Evolutionary conservation across 1,140 invertebrate species (phyloP).

Genomic region (roundworm (Caenorhabditis elegans)): WBcel235 BX284606.5:154501-155000

Average conservation of each 20-base stretch:
- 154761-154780: background rate
- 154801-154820: background rate
- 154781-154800: background rate
- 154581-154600: too few species aligned
- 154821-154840: background rate
- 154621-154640: too few species aligned
- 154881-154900: background rate
- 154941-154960: background rate
- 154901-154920: background rate
- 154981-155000: background rate
- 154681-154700: background rate
- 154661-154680: too few species aligned
- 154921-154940: background rate
- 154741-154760: background rate
- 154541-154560: too few species aligned
- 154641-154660: too few species aligned
- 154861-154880: background rate
- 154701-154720: background rate
- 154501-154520: background rate
- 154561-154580: too few species aligned
- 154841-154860: background rate
- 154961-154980: background rate
- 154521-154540: too few species aligned
- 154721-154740: background rate
- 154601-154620: too few species aligned